A percentile compares a stretch with the other conserved stretches of the same genome.
These are phyloP conservation scores for Brachypodius melanocephalos DNA, from an alignment of 2,113 vertebrate species.

Conservation along the genomic window DNA sequence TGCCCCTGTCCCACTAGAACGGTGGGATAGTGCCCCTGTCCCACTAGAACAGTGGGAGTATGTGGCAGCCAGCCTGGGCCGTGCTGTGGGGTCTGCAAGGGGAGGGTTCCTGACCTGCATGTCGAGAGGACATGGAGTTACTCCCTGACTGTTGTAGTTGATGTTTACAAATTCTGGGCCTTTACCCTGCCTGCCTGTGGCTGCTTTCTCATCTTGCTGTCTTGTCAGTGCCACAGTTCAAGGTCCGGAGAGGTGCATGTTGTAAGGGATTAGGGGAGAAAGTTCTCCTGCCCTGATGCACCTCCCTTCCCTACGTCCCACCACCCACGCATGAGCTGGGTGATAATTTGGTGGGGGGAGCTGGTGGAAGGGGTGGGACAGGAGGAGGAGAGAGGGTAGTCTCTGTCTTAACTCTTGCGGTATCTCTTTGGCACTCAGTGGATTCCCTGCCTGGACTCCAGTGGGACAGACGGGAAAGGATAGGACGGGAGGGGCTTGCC, in stretches of 20 bases:
- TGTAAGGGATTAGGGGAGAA: not conserved
- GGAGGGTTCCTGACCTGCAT: not conserved
- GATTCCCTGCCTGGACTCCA: not conserved
- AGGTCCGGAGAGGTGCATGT: not conserved
- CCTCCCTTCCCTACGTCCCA: not conserved
- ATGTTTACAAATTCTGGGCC: not conserved
- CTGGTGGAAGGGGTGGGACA: conserved; percentile 8
- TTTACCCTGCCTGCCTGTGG: not conserved
- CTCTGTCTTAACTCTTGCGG: not conserved
- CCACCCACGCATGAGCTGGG: not conserved
- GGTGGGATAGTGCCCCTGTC: not conserved
- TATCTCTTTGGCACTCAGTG: not conserved
- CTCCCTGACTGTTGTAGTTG: not conserved
- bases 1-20: not conserved
- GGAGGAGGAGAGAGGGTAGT: conserved; percentile 7
- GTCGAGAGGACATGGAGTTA: not conserved
- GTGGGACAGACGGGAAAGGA: not conserved
- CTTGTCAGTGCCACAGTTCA: not conserved
- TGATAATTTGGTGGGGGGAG: not conserved
- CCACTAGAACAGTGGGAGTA: not conserved
- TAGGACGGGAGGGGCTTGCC: not conserved
- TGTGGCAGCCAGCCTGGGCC: not conserved
- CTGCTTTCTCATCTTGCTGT: not conserved
- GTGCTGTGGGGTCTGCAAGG: not conserved
- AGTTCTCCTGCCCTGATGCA: not conserved